phyloP scores from a whole-genome alignment of 2,797 vertebrate species.

The Liparis tanakae region DNA sequence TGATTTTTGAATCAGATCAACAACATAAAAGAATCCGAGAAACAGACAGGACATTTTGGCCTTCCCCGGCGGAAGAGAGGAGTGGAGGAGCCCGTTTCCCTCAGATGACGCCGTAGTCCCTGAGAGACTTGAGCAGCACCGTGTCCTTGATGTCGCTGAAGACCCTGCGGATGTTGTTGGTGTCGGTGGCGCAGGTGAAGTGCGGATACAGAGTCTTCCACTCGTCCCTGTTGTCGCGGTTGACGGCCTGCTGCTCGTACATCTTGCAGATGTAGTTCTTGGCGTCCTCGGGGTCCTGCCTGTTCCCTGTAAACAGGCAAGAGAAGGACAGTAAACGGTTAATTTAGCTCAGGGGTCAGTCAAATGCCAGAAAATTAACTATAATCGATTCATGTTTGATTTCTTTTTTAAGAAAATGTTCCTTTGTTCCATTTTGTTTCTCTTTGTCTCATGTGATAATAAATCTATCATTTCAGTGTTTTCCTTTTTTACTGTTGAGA shows the following conservation, averaged over 20 bases:
- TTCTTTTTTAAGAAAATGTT: not conserved
- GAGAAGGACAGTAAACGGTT: not conserved
- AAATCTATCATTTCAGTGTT: not conserved
- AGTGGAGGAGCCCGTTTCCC: constrained; percentile 4
- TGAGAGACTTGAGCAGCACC: constrained; percentile 79
- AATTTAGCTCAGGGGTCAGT: not conserved
- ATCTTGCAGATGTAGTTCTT: constrained; percentile 77
- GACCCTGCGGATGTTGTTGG: constrained; percentile 83
- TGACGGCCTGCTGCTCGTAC: constrained; percentile 78
- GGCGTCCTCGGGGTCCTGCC: constrained; percentile 68
- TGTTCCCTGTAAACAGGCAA: constrained; percentile 66
- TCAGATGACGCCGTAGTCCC: constrained; percentile 82
- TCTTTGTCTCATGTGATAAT: not conserved
- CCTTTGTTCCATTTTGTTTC: not conserved
- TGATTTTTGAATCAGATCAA: not conserved
- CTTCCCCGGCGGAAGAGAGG: not conserved
- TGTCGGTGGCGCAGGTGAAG: constrained; percentile 88
- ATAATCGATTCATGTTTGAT: not conserved
- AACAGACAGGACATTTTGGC: constrained; percentile 6
- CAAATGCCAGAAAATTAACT: not conserved
- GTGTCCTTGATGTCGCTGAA: constrained; percentile 84
- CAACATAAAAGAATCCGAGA: not conserved
- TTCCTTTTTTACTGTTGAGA: not conserved
- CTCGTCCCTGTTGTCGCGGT: constrained; percentile 57
- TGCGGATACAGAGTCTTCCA: constrained; percentile 82